Evolutionary conservation across 2,888 invertebrate genomes (phyloP).

Genomic region (Rhopalosiphum nymphaeae): DNA sequence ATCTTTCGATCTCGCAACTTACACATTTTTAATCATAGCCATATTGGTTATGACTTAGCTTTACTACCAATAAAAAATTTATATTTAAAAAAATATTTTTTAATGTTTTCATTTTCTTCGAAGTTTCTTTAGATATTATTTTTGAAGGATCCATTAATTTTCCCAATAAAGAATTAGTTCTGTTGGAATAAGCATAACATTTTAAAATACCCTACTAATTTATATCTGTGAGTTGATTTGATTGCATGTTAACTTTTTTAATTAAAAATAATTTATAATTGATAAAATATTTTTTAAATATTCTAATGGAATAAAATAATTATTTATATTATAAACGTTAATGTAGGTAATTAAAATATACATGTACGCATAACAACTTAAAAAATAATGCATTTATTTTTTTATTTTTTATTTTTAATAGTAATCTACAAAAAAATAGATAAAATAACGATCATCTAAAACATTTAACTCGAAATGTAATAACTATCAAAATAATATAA

Average conservation of each 20-base stretch:
- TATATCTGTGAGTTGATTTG: background rate
- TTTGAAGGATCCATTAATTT: background rate
- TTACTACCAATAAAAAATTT: background rate
- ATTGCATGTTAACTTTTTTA: too few relatives aligned
- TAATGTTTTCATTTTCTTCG: background rate
- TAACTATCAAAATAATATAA: too few relatives aligned
- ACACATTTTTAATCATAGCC: background rate
- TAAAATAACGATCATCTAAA: background rate
- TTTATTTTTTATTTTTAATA: too few relatives aligned
- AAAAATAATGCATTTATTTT: background rate
- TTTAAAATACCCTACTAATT: background rate
- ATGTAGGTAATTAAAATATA: background rate
- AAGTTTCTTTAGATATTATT: background rate
- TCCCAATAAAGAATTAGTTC: too few relatives aligned
- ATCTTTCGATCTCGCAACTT: background rate
- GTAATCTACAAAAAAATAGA: background rate
- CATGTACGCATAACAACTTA: background rate
- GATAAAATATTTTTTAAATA: too few relatives aligned
- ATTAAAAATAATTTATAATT: too few relatives aligned
- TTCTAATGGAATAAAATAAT: too few relatives aligned
- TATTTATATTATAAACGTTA: too few relatives aligned
- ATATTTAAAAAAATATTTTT: background rate
- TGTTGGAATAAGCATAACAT: background rate
- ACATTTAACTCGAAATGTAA: background rate
- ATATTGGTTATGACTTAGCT: background rate